Percentiles rank a stretch among this genome's conserved stretches.
phyloP scores from a whole-genome alignment of 2,888 invertebrate species.

The Hololepta plana region DNA sequence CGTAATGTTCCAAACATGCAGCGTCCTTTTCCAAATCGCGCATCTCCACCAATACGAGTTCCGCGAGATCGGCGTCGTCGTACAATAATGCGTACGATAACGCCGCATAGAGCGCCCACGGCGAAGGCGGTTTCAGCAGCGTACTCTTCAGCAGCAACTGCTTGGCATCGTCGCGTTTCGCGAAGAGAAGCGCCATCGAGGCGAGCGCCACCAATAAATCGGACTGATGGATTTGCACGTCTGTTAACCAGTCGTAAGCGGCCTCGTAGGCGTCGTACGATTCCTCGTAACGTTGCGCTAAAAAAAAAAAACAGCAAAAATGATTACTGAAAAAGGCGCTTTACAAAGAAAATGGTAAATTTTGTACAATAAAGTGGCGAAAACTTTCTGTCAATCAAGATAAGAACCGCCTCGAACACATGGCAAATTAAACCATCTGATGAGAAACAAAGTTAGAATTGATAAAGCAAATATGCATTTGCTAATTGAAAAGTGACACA shows the following conservation, averaged over 20 bases:
- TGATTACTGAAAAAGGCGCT: background rate
- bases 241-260: constrained; percentile 37
- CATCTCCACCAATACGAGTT: constrained; percentile 56
- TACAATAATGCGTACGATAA: constrained; percentile 64
- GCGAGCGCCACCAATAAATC: constrained; percentile 71
- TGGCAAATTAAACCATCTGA: too few species aligned
- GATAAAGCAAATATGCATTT: constrained; percentile 2
- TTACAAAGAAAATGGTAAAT: background rate
- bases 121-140: constrained; percentile 36
- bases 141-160: constrained; percentile 52
- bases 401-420: too few species aligned
- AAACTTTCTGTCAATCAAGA: too few species aligned
- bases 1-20: constrained; percentile 42
- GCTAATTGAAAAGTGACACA: background rate
- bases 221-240: constrained; percentile 33
- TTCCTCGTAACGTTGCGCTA: constrained; percentile 44
- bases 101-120: constrained; percentile 59
- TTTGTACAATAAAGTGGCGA: too few species aligned
- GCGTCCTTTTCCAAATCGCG: constrained; percentile 37
- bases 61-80: constrained; percentile 49
- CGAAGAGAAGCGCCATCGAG: constrained; percentile 64
- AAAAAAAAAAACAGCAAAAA: constrained; percentile 9
- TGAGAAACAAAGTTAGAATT: too few species aligned
- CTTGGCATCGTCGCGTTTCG: constrained; percentile 57
- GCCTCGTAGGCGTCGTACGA: constrained; percentile 60